Percentiles rank a stretch among this genome's conserved stretches.
phyloP scores from a whole-genome alignment of 1,140 invertebrate species.

The Lasioglossum albipes region DNA sequence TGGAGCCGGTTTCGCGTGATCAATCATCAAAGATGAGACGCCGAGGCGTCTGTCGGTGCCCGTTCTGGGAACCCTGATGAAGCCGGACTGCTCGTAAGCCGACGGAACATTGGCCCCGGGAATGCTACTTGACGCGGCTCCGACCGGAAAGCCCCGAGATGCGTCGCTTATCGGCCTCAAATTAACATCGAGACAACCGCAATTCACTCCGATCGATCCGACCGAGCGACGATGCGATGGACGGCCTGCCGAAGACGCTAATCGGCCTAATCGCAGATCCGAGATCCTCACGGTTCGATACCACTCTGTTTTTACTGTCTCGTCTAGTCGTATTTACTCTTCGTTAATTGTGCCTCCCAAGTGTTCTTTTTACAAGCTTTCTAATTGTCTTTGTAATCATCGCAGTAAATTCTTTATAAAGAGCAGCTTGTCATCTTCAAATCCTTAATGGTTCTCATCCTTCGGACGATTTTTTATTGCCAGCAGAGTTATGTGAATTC shows the following conservation, averaged over 20 bases:
- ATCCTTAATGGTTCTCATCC: too few species aligned
- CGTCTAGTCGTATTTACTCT: too few species aligned
- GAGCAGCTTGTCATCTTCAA: too few species aligned
- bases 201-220: background rate
- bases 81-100: slow-evolving; percentile 7
- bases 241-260: background rate
- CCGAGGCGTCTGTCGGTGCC: background rate
- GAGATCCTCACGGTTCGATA: too few species aligned
- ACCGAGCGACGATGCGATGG: background rate
- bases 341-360: too few species aligned
- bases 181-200: background rate
- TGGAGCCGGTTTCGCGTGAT: background rate
- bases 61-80: background rate
- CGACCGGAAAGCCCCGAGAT: background rate
- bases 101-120: background rate
- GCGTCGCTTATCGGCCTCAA: background rate
- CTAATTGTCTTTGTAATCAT: too few species aligned
- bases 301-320: too few species aligned
- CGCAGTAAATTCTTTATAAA: too few species aligned
- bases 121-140: slow-evolving; percentile 7
- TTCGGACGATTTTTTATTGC: too few species aligned
- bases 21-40: slow-evolving; percentile 25
- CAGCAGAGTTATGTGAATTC: too few species aligned
- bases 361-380: too few species aligned
- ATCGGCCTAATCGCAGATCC: too few species aligned